Percentiles rank a stretch among this genome's conserved stretches.
phyloP scores from a whole-genome alignment of 2,797 vertebrate species.

The Microtus californicus region DNA sequence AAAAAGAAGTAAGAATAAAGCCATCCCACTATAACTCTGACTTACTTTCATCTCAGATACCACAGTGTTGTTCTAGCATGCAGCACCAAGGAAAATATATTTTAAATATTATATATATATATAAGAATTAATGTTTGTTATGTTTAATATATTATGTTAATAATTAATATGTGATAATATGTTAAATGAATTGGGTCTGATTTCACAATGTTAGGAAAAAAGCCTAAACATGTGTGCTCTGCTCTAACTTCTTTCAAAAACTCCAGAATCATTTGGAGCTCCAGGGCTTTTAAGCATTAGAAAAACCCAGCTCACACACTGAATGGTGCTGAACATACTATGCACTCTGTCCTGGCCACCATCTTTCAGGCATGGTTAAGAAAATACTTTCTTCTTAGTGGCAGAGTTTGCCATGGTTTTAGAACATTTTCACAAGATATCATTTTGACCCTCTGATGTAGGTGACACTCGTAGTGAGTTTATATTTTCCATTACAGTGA shows the following conservation, averaged over 20 bases:
- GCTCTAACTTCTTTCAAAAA: slow-evolving; percentile 41
- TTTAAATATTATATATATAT: background rate
- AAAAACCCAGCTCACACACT: background rate
- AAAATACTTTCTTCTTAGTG: slow-evolving; percentile 12
- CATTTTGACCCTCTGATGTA: slow-evolving; percentile 6
- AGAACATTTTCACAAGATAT: slow-evolving; percentile 33
- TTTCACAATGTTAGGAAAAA: slow-evolving; percentile 40
- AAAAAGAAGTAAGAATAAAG: slow-evolving; percentile 20
- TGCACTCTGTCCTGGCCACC: background rate
- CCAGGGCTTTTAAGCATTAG: slow-evolving; percentile 2
- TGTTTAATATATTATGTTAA: background rate
- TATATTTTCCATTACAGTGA: slow-evolving; percentile 3
- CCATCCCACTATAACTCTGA: background rate
- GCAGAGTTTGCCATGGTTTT: slow-evolving; percentile 26
- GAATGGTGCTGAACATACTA: background rate
- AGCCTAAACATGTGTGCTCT: background rate
- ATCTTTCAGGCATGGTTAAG: background rate
- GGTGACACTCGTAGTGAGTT: background rate
- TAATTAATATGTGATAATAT: background rate
- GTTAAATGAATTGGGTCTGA: slow-evolving; percentile 23
- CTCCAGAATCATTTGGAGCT: slow-evolving; percentile 45
- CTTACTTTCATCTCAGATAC: background rate
- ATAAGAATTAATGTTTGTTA: background rate
- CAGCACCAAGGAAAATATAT: slow-evolving; percentile 47
- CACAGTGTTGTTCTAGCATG: background rate